Conservation (phyloP, 2,888 invertebrate genomes). For the Xanthorhoe spadicearia region DNA sequence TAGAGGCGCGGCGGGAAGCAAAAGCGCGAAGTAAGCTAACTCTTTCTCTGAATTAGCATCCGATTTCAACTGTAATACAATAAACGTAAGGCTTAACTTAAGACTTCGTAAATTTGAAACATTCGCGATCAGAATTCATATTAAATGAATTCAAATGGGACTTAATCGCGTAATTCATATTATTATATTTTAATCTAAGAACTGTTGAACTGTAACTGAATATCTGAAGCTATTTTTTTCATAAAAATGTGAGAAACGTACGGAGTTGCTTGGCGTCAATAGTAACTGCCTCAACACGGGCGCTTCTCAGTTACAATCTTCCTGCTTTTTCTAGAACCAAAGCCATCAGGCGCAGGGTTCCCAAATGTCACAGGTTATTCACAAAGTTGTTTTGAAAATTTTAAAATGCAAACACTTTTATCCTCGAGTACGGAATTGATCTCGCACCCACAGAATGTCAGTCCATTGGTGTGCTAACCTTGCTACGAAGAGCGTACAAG, state of each 20-base stretch:
- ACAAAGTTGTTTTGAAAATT: background rate
- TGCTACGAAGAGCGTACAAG: background rate
- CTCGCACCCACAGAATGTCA: constrained; percentile 2
- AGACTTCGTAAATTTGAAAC: background rate
- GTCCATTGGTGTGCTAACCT: background rate
- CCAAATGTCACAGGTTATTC: constrained; percentile 66
- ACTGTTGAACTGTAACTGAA: too few species aligned
- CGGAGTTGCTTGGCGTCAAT: constrained; percentile 82
- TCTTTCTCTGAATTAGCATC: constrained; percentile 57
- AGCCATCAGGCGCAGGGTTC: constrained; percentile 74
- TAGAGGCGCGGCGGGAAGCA: constrained; percentile 92
- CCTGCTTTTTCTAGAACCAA: constrained; percentile 82
- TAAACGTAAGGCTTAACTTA: background rate
- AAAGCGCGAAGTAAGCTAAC: constrained; percentile 87
- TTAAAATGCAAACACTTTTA: constrained; percentile 13
- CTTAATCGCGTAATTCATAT: too few species aligned
- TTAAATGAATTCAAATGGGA: too few species aligned
- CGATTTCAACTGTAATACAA: constrained; percentile 52
- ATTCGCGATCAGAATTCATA: too few species aligned
- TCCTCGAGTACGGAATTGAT: background rate
- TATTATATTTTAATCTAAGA: too few species aligned
- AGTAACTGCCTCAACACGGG: constrained; percentile 81
- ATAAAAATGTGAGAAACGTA: constrained; percentile 77
- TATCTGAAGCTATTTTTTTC: background rate
- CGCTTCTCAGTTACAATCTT: constrained; percentile 74